phyloP scores from a whole-genome alignment of 2,797 vertebrate genomes.

The Cryptoblepharus egeriae region DNA sequence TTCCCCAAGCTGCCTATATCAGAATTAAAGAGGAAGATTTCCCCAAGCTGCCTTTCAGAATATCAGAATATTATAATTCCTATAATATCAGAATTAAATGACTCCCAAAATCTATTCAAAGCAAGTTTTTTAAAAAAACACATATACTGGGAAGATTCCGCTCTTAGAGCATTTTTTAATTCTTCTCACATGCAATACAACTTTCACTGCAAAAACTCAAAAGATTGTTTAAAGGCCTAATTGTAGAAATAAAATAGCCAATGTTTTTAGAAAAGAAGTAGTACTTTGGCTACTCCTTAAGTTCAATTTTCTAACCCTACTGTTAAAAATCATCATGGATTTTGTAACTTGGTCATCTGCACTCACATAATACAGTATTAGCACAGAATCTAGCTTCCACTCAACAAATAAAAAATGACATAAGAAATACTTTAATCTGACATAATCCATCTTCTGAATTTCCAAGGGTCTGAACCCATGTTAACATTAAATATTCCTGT shows the following conservation, averaged over 20 bases:
- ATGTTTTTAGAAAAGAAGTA: conserved; percentile 16
- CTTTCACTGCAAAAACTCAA: background rate
- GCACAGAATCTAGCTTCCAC: conserved; percentile 63
- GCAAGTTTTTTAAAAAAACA: background rate
- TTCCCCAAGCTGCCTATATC: background rate
- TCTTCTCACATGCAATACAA: no score
- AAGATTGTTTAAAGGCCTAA: background rate
- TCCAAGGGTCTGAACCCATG: conserved; percentile 48
- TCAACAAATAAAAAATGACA: conserved; percentile 65
- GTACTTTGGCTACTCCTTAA: background rate
- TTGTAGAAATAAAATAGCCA: background rate
- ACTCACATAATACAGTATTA: conserved; percentile 38
- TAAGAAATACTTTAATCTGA: conserved; percentile 54
- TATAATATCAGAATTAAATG: conserved; percentile 6
- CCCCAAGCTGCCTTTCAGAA: background rate
- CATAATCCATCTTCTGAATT: conserved; percentile 63
- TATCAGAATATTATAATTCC: background rate
- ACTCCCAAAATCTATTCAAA: background rate
- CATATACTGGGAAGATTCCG: background rate
- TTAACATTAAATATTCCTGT: conserved; percentile 54
- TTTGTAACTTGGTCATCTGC: conserved; percentile 49
- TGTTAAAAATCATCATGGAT: conserved; percentile 50
- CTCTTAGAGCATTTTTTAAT: background rate
- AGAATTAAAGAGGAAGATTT: background rate
- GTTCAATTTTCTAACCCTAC: conserved; percentile 32